Evolutionary conservation across 2,797 vertebrate genomes (phyloP).

Genomic region (Malurus splendens): DNA sequence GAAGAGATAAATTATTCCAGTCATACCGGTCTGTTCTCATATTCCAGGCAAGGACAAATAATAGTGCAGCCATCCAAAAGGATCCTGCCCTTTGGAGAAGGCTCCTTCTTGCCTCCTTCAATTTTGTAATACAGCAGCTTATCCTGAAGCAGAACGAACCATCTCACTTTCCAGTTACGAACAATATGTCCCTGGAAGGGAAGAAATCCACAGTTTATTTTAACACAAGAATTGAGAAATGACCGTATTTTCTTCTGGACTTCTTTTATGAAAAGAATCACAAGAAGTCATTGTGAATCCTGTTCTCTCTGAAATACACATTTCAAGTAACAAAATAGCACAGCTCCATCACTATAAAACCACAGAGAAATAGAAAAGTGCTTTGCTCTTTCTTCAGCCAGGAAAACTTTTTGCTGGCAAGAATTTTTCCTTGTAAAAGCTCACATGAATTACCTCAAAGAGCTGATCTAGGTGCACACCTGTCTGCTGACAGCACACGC

Average conservation of each 20-base stretch:
- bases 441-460: background rate
- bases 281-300: background rate
- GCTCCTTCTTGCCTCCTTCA: conserved; percentile 81
- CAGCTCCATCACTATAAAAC: background rate
- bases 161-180: conserved; percentile 92
- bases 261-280: background rate
- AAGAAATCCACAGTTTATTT: background rate
- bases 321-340: background rate
- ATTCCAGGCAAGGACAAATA: conserved; percentile 87
- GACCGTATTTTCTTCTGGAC: accelerated
- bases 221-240: background rate
- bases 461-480: background rate
- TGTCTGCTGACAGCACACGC: background rate
- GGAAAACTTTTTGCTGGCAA: background rate
- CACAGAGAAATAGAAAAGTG: background rate
- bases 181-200: conserved; percentile 85
- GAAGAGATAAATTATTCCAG: background rate
- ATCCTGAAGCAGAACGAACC: conserved; percentile 87
- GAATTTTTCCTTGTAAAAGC: background rate
- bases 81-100: conserved; percentile 83
- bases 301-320: background rate
- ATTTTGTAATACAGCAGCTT: conserved; percentile 89
- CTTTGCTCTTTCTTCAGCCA: background rate
- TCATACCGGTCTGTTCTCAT: conserved; percentile 87
- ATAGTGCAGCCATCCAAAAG: conserved; percentile 81